A percentile compares a stretch with the other conserved stretches of the same genome.
phyloP scores from a whole-genome alignment of 2,797 vertebrate genomes.

The Sebastes vulpes region DNA sequence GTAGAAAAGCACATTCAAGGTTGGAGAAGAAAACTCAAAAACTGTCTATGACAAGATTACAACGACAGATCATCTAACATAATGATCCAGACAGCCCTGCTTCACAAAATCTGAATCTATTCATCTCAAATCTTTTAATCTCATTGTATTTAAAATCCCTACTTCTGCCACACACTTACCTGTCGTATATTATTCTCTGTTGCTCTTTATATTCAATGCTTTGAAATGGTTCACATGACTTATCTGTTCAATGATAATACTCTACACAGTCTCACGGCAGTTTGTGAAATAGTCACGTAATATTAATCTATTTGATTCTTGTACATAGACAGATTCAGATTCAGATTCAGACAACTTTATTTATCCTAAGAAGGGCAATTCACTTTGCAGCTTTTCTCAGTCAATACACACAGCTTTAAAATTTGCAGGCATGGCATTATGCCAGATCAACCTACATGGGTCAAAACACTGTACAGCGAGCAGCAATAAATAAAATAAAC shows the following conservation, averaged over 20 bases:
- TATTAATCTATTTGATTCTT: too few relatives aligned
- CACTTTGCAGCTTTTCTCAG: too few relatives aligned
- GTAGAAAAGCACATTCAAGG: not conserved
- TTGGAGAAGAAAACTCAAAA: not conserved
- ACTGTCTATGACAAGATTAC: not conserved
- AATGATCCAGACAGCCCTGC: not conserved
- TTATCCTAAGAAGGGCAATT: too few relatives aligned
- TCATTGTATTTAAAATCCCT: not conserved
- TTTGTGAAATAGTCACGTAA: too few relatives aligned
- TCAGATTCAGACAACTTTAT: too few relatives aligned
- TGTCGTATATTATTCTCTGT: not conserved
- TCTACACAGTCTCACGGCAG: too few relatives aligned
- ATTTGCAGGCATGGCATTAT: too few relatives aligned
- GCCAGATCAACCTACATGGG: too few relatives aligned
- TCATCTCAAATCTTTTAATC: not conserved
- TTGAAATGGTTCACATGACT: not conserved
- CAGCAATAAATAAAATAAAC: too few relatives aligned
- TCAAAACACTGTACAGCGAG: too few relatives aligned
- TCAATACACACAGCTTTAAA: too few relatives aligned
- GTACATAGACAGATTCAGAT: too few relatives aligned
- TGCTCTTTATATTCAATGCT: not conserved
- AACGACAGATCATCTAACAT: conserved; percentile 11
- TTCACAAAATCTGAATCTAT: not conserved
- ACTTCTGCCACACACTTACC: not conserved
- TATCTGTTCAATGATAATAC: not conserved